These are phyloP conservation scores for Notamacropus eugenii DNA, from an alignment of 2,797 vertebrate species.

Conservation along the genomic window DNA sequence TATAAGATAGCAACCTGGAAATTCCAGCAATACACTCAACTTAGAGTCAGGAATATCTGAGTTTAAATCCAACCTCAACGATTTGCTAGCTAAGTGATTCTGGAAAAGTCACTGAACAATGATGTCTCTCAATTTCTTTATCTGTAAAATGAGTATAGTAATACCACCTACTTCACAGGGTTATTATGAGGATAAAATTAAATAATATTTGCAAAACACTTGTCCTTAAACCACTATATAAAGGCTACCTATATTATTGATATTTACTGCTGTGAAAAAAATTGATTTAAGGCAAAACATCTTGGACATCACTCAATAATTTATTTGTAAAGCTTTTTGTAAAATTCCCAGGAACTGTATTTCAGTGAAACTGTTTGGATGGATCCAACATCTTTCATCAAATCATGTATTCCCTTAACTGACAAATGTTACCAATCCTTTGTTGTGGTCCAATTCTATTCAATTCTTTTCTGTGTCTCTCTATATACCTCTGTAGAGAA, in stretches of 20 bases:
- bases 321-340: not conserved
- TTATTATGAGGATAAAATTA: not conserved
- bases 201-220: not conserved
- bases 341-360: not conserved
- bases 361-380: not conserved
- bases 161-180: not conserved
- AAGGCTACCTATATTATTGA: not conserved
- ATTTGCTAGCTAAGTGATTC: not conserved
- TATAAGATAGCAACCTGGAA: not conserved
- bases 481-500: not conserved
- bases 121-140: not conserved
- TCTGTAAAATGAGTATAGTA: not conserved
- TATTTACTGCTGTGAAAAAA: not conserved
- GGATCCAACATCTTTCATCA: not conserved
- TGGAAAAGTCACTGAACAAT: not conserved
- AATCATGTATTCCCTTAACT: not conserved
- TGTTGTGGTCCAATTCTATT: not conserved
- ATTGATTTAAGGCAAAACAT: not conserved
- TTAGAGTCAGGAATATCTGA: not conserved
- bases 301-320: no score
- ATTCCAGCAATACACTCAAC: not conserved
- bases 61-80: not conserved
- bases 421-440: not conserved
- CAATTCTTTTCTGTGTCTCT: not conserved
- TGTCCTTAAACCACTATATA: not conserved